Evolutionary conservation across 2,888 invertebrate species (phyloP), one percentile per base, ranked within the genome.

Genomic region (Coremacera marginata): DNA sequence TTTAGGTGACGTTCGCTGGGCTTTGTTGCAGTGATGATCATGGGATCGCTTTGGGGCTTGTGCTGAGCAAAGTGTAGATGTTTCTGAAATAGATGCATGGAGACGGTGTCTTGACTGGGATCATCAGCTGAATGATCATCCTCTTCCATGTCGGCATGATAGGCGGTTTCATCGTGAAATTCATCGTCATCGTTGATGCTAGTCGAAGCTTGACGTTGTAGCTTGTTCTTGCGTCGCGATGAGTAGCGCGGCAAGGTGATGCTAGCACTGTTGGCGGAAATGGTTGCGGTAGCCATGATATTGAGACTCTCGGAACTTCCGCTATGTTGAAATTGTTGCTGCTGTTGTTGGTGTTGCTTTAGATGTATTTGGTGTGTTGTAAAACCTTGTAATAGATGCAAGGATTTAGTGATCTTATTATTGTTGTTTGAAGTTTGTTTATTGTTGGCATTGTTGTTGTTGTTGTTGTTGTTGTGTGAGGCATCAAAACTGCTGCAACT

Each of bases 131-230:
- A 11, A 5, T 77, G 80, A 14, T 65, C 84, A 25, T 85, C 84
- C 70, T 86, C 86, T 79, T 87, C 86, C 51, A 86, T 76, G 79
- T 87, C 88, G 14, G 84, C 86, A 70, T 83, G 81, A 55, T 81
- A 78, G 51, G 86, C 87, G 3, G 83, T 83, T 25, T 83, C 79
- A n/a, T 83, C 82, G 27, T 78, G 27, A 75, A 80, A 5, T 22
- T 78, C 80, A 60, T 49, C 25, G 34, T 62, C 25, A 25, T 14
- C 27, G 11, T 3, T 11, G n/a, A 2, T 11, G 0, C 76, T 72
- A 4, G 83, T 71, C 3, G 83, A 80, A 52, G 84, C 83, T 19
- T 87, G 87, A 1, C 87, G 84, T 22, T 84, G 86, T 68, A 87
- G 70, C 19, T 83, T 83, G 55, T 83, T 84, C 49, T 80, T 81